These are phyloP conservation scores for Danio tinwini DNA, from an alignment of 2,797 vertebrate species.

Conservation along the genomic window DNA sequence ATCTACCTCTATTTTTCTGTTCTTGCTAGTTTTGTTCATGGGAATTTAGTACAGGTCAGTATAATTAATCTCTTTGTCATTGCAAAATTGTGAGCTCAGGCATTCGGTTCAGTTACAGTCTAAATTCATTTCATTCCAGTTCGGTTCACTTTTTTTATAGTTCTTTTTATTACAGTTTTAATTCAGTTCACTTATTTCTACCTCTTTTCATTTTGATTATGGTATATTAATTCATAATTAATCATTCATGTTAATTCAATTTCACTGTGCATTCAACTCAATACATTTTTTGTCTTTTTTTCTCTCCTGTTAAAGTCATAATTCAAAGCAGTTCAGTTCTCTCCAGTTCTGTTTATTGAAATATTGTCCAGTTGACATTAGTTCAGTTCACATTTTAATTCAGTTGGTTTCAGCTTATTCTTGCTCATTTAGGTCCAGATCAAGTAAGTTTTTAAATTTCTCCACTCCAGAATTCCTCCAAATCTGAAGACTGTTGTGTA, in stretches of 20 bases:
- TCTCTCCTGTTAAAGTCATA: not conserved
- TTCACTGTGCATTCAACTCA: not conserved
- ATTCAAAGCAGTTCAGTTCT: not conserved
- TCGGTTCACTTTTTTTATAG: not conserved
- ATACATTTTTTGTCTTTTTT: too few relatives aligned
- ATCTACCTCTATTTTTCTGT: too few relatives aligned
- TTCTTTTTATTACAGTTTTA: not conserved
- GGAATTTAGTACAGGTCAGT: too few relatives aligned
- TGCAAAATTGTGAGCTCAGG: not conserved
- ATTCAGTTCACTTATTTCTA: not conserved
- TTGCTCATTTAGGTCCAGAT: not conserved
- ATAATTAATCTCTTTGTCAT: not conserved
- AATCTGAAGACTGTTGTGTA: constrained; percentile 85
- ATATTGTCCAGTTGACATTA: not conserved
- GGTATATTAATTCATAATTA: not conserved
- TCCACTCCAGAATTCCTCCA: constrained; percentile 77
- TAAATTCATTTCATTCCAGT: not conserved
- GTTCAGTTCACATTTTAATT: not conserved
- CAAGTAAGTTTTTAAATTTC: not conserved
- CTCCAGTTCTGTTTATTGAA: not conserved
- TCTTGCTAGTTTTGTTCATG: not conserved
- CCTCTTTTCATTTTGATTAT: not conserved
- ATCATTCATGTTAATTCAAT: too few relatives aligned
- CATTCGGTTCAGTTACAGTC: not conserved
- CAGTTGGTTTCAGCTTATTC: not conserved